A percentile compares a stretch with the other conserved stretches of the same genome.
Conservation (phyloP, 2,113 vertebrate species). For the Herpetotheres cachinnans region DNA sequence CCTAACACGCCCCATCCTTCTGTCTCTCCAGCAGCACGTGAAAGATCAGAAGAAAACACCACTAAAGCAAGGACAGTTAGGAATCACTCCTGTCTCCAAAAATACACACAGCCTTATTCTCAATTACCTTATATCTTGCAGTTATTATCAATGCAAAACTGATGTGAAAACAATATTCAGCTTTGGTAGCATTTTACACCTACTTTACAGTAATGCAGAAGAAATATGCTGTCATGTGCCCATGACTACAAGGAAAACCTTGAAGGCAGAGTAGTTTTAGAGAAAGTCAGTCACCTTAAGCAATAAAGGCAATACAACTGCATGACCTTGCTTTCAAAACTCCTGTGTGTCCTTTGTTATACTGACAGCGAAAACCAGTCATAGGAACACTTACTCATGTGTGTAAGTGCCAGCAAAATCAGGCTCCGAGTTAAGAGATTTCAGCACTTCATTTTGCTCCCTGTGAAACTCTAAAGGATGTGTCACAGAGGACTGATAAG, state of each 20-base stretch:
- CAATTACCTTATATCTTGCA: background rate
- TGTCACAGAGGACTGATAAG: background rate
- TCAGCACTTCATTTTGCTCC: background rate
- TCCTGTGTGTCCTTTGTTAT: background rate
- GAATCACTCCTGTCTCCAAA: background rate
- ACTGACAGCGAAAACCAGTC: background rate
- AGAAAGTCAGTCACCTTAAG: background rate
- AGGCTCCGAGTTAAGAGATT: background rate
- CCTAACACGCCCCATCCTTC: background rate
- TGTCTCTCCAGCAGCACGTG: background rate
- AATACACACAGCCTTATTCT: background rate
- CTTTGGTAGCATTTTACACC: background rate
- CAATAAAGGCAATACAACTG: background rate
- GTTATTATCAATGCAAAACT: background rate
- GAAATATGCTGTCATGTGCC: background rate
- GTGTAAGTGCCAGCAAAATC: background rate
- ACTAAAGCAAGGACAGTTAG: background rate
- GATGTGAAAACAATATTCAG: background rate
- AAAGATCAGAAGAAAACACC: background rate
- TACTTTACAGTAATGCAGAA: background rate
- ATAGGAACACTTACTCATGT: background rate
- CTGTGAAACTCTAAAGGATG: background rate
- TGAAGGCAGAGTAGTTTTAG: background rate
- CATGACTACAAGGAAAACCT: background rate
- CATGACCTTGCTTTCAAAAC: background rate